A percentile compares a stretch with the other conserved stretches of the same genome.
Evolutionary conservation across 2,888 invertebrate genomes (phyloP).

Genomic region (Ormyrus thymus): DNA sequence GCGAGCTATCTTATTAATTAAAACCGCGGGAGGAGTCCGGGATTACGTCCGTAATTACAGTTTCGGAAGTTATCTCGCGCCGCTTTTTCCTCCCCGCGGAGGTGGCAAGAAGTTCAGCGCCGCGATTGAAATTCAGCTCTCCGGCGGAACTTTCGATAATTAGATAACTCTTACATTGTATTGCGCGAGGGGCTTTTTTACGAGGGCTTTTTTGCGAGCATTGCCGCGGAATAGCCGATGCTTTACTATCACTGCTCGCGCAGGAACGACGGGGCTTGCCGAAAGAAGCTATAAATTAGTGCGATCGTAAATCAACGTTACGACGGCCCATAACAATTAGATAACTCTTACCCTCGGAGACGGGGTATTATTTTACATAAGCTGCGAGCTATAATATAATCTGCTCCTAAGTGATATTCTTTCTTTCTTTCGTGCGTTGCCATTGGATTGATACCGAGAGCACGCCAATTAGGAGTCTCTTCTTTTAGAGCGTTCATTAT

Average conservation of each 20-base stretch:
- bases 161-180: constrained; percentile 13
- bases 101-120: background rate
- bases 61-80: background rate
- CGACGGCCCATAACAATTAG: constrained; percentile 32
- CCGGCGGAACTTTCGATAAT: constrained; percentile 13
- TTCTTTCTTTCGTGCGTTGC: background rate
- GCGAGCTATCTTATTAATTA: too few relatives aligned
- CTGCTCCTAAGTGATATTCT: background rate
- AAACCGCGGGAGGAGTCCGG: too few relatives aligned
- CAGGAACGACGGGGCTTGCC: constrained; percentile 15
- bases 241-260: constrained; percentile 13
- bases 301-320: constrained; percentile 27
- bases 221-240: background rate
- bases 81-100: background rate
- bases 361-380: constrained; percentile 26
- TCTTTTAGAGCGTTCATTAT: background rate
- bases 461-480: background rate
- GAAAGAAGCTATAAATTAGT: constrained; percentile 31
- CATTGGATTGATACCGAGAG: background rate
- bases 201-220: constrained; percentile 25
- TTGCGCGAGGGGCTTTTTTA: constrained; percentile 6
- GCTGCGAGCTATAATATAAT: constrained; percentile 3
- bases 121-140: background rate
- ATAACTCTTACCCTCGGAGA: constrained; percentile 32
- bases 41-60: background rate